Conservation (phyloP, 2,113 vertebrate genomes). For the Crotalus horridus region DNA sequence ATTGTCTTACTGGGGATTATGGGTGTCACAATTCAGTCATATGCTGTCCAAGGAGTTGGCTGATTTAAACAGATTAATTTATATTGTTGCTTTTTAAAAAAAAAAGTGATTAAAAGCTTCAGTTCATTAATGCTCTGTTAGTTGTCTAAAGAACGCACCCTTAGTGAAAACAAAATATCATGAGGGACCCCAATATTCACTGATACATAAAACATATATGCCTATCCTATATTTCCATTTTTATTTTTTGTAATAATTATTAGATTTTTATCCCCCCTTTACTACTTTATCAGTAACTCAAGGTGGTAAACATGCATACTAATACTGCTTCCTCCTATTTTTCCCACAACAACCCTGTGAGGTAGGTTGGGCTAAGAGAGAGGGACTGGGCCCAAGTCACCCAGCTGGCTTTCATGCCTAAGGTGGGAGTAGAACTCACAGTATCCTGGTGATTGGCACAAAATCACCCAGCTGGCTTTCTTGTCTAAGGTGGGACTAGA, state of each 20-base stretch:
- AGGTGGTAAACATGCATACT: not conserved
- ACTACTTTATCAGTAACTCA: not conserved
- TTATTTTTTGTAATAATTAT: not conserved
- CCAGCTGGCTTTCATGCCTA: not conserved
- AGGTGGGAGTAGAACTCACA: not conserved
- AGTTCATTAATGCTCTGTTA: not conserved
- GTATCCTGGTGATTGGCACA: too few species aligned
- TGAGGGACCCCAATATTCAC: not conserved
- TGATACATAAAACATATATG: not conserved
- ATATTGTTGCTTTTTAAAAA: not conserved
- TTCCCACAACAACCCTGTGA: not conserved
- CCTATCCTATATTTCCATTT: not conserved
- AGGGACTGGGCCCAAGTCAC: not conserved
- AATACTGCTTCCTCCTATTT: not conserved
- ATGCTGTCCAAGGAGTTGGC: not conserved
- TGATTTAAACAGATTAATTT: not conserved
- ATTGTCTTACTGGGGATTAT: not conserved
- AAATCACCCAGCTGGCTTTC: too few species aligned
- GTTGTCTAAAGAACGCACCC: not conserved
- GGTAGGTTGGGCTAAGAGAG: not conserved
- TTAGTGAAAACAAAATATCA: not conserved
- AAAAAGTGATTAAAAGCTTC: not conserved
- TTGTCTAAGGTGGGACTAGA: too few species aligned
- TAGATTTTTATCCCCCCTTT: not conserved
- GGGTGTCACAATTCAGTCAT: not conserved